Conservation (phyloP, 2,113 vertebrate species). For the Caloenas nicobarica region DNA sequence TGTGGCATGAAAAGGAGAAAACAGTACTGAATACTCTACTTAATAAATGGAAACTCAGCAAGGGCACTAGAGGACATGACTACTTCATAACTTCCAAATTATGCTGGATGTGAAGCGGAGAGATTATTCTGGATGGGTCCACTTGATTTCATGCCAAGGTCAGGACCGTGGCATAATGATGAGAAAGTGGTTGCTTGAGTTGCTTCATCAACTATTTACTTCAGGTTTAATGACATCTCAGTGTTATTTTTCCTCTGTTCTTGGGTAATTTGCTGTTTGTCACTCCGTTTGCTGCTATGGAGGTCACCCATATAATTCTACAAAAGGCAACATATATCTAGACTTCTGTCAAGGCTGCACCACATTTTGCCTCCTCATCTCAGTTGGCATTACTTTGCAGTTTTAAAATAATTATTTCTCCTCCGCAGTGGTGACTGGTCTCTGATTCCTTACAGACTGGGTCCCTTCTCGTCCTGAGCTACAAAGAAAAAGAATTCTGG, state of each 20-base stretch:
- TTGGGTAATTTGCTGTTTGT: background rate
- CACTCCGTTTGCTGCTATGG: background rate
- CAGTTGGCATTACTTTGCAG: background rate
- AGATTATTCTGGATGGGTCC: conserved; percentile 1
- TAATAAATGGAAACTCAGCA: background rate
- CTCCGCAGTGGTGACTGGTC: background rate
- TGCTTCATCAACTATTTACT: conserved; percentile 33
- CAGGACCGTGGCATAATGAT: background rate
- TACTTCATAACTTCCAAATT: background rate
- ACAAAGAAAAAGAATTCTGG: background rate
- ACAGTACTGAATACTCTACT: background rate
- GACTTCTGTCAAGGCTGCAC: background rate
- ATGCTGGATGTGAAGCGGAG: background rate
- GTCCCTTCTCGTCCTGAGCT: background rate
- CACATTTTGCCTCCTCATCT: background rate
- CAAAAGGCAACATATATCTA: background rate
- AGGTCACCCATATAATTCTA: background rate
- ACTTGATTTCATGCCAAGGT: conserved; percentile 28
- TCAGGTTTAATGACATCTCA: background rate
- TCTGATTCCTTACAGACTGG: background rate
- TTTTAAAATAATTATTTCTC: background rate
- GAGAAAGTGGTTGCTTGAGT: background rate
- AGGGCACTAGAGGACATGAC: background rate
- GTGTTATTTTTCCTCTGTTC: conserved; percentile 14
- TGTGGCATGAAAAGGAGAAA: background rate